Evolutionary conservation across 2,888 invertebrate genomes (phyloP), one percentile per base, ranked within the genome.

Genomic region (Dermolepida albohirtum): DNA sequence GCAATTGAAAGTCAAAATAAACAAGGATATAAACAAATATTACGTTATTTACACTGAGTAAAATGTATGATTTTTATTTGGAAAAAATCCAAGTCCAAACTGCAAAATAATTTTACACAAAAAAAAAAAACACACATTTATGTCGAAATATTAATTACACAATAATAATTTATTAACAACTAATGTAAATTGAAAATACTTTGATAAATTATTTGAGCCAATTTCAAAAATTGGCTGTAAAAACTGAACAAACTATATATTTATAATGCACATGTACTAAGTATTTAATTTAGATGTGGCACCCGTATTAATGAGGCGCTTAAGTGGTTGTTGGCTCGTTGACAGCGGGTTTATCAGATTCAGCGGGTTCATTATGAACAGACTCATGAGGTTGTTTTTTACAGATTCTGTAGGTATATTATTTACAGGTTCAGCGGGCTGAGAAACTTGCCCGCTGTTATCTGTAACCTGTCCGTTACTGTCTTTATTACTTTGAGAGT

Each of bases 301-400:
- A 66, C 70, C 70, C 63, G 17, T 49, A 50, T 22, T 65, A 66
- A 65, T 67, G 70, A 70, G 71, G 65, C 64, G 70, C 70, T 67
- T 71, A 72, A 70, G 67, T 71, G 65, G 71, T 66, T 40, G 70
- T 68, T 70, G 74, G 71, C 72, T 70, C 70, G 71, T 65, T 62
- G 68, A 69, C 68, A 69, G 68, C 62, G 68, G 57, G 65, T 68
- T 68, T 68, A 65, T 64, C 65, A 65, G 79, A 73, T 72, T 77
- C 67, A 72, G 71, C 75, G 72, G 78, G 77, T 77, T 78, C 76
- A 69, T 71, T 75, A 73, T 74, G 75, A 75, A 75, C 73, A 75
- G 77, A 72, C 72, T 77, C 78, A 74, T 74, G 73, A 50, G 40
- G 64, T 40, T 64, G 54, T 40, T 55, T 66, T 44, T 66, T 66